Evolutionary conservation across 2,113 vertebrate genomes (phyloP).

Genomic region (Ariopsis seemanni): DNA sequence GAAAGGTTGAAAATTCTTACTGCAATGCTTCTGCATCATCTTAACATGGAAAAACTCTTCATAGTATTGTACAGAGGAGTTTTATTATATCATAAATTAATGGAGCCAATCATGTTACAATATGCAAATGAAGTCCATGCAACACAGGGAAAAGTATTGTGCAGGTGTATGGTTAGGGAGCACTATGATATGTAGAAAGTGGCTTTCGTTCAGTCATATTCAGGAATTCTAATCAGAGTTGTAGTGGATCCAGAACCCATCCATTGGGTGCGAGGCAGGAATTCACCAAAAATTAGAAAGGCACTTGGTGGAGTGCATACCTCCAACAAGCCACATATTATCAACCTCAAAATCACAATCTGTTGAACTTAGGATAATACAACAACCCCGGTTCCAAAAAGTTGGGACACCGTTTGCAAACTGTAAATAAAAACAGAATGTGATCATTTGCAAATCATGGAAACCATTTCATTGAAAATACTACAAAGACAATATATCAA

Average conservation of each 20-base stretch:
- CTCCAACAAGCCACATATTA: too few relatives aligned
- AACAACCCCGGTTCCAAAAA: too few relatives aligned
- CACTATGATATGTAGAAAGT: not conserved
- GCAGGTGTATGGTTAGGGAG: not conserved
- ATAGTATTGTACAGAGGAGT: not conserved
- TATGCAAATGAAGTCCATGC: not conserved
- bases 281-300: too few relatives aligned
- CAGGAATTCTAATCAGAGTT: not conserved
- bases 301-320: too few relatives aligned
- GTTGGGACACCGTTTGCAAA: too few relatives aligned
- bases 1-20: not conserved
- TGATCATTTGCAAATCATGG: too few relatives aligned
- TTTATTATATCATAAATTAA: not conserved
- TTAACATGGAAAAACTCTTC: not conserved
- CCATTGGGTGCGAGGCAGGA: not conserved
- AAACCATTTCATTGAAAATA: too few relatives aligned
- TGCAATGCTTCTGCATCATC: not conserved
- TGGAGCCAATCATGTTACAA: not conserved
- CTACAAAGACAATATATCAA: too few relatives aligned
- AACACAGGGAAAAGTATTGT: not conserved
- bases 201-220: not conserved
- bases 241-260: not conserved
- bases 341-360: too few relatives aligned
- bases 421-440: too few relatives aligned
- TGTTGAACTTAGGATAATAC: too few relatives aligned